Evolutionary conservation across 2,888 invertebrate genomes (phyloP), one percentile per base, ranked within the genome.

Genomic region (Philereme vetulata): DNA sequence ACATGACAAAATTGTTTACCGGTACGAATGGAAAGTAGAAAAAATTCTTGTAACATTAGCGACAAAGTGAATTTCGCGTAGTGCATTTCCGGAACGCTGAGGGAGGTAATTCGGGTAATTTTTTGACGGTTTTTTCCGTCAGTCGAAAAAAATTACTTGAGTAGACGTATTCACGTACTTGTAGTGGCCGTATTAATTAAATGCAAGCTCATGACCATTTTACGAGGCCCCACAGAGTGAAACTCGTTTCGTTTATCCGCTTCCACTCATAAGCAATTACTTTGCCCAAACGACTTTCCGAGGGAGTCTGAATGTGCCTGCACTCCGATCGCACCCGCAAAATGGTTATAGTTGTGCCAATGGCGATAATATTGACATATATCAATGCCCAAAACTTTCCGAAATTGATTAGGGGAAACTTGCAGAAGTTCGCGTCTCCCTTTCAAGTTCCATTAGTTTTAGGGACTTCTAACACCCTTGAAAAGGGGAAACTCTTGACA

Each of bases 181-280:
- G 74, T 80, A 82, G 80, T 84, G 83, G 84, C 82, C 80, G 88
- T 86, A 90, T 89, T 90, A 90, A 90, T 90, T 90, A 89, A 88
- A 89, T 89, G 88, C 90, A 89, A 88, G 86, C 88, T 85, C 82
- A 85, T 73, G 87, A 89, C 86, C 89, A 86, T 86, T 90, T 90
- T 88, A 90, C 84, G 89, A 86, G 82, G 71, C 81, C 79, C 83
- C 73, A 72, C 75, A 84, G 84, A 87, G 88, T 83, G 80, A 84
- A 86, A 81, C 86, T 88, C 87, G 86, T 90, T 88, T 78, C 86
- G 88, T 85, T 90, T 88, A 90, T 90, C 88, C 90, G 84, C 85
- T 86, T 84, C 85, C 84, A 88, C 88, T 90, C 90, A 90, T 90
- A 90, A 90, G 90, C 90, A 89, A 90, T 90, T 90, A 90, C 86